A percentile compares a stretch with the other conserved stretches of the same genome.
phyloP scores from a whole-genome alignment of 1,140 invertebrate species.

The Arion vulgaris region DNA sequence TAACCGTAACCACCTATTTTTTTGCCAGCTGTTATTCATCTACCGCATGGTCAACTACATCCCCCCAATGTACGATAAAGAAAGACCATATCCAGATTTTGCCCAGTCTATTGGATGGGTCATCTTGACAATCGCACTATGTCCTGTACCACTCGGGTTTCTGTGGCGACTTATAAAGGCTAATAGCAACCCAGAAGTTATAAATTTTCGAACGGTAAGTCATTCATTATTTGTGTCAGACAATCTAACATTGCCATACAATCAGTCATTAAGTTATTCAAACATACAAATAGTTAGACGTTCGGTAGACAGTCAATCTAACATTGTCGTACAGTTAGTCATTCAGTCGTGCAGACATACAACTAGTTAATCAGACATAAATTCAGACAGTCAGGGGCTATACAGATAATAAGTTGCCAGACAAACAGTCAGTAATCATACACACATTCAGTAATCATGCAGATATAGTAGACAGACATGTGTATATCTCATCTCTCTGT shows the following conservation, averaged over 20 bases:
- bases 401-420: no score
- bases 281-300: neutral
- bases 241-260: no score
- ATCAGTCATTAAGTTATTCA: no score
- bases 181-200: neutral
- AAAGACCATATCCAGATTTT: constrained; percentile 75
- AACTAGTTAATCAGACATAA: no score
- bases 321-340: no score
- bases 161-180: constrained; percentile 43
- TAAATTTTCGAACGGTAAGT: constrained; percentile 20
- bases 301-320: neutral
- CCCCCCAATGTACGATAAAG: constrained; percentile 46
- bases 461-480: no score
- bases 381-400: no score
- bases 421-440: no score
- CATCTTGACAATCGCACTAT: constrained; percentile 91
- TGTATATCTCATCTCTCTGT: no score
- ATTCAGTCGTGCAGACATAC: neutral
- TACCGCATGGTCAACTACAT: constrained; percentile 55
- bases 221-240: neutral
- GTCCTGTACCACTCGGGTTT: constrained; percentile 80
- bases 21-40: constrained; percentile 51
- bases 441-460: no score
- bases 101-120: constrained; percentile 92
- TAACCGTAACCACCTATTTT: no score